Evolutionary conservation across 2,888 invertebrate genomes (phyloP).

Genomic region (Campoplex capitator): DNA sequence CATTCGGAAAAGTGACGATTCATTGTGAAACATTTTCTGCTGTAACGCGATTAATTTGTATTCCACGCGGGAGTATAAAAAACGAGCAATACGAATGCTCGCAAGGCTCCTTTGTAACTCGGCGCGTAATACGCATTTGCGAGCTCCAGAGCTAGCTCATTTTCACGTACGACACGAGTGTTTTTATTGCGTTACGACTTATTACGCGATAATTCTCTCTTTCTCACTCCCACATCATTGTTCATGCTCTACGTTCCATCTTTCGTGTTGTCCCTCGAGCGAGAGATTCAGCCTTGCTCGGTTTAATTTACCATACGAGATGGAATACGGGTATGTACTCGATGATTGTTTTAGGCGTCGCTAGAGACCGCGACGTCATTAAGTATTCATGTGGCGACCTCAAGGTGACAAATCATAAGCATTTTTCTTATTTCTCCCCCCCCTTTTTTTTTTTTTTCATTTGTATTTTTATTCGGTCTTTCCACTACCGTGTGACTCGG

Average conservation of each 20-base stretch:
- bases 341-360: conserved; percentile 18
- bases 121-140: conserved; percentile 36
- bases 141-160: conserved; percentile 1
- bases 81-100: conserved; percentile 36
- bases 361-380: conserved; percentile 18
- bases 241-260: conserved; percentile 17
- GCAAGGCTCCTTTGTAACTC: conserved; percentile 29
- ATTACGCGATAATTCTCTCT: conserved; percentile 40
- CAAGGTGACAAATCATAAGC: conserved; percentile 26
- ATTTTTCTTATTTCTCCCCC: not conserved
- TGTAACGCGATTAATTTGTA: conserved; percentile 35
- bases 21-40: conserved; percentile 38
- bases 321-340: conserved; percentile 1
- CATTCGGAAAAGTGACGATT: conserved; percentile 25
- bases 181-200: conserved; percentile 51
- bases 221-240: not conserved
- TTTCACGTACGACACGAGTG: conserved; percentile 53
- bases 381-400: conserved; percentile 24
- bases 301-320: conserved; percentile 39
- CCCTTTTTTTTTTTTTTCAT: not conserved
- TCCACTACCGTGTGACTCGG: not conserved
- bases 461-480: not conserved
- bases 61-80: conserved; percentile 22
- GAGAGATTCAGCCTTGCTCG: conserved; percentile 45
- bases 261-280: conserved; percentile 13